A percentile compares a stretch with the other conserved stretches of the same genome.
Evolutionary conservation across 2,888 invertebrate genomes (phyloP).

Genomic region (Aquatica leii): DNA sequence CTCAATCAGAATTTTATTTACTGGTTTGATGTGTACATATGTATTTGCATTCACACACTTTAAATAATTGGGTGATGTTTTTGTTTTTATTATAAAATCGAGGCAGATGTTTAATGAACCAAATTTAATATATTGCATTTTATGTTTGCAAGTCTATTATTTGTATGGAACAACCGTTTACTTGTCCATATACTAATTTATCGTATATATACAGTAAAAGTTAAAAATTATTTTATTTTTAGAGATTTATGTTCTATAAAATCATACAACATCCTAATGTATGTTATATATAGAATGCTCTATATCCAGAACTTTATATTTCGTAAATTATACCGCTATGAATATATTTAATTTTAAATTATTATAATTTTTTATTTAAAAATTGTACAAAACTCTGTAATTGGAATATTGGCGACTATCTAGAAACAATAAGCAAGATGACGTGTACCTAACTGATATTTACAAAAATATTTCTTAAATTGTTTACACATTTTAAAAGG

Average conservation of each 20-base stretch:
- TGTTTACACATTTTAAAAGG: no score
- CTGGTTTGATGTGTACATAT: slow-evolving; percentile 44
- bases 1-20: slow-evolving; percentile 31
- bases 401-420: no score
- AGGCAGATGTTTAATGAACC: slow-evolving; percentile 17
- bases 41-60: slow-evolving; percentile 37
- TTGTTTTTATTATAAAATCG: slow-evolving; percentile 23
- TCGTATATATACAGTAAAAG: slow-evolving; percentile 26
- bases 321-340: slow-evolving; percentile 54
- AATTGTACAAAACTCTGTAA: no score
- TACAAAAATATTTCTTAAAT: no score
- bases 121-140: slow-evolving; percentile 26
- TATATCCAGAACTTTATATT: slow-evolving; percentile 54
- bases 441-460: no score
- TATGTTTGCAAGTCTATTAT: slow-evolving; percentile 22
- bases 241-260: slow-evolving; percentile 28
- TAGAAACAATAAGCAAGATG: no score
- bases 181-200: slow-evolving; percentile 31
- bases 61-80: slow-evolving; percentile 26
- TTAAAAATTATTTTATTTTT: slow-evolving; percentile 32
- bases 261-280: slow-evolving; percentile 16
- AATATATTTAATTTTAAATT: slow-evolving; percentile 54
- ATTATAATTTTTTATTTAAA: slow-evolving; percentile 19
- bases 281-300: slow-evolving; percentile 38
- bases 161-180: slow-evolving; percentile 25